Evolutionary conservation across 2,113 vertebrate species (phyloP), one percentile per base, ranked within the genome.

Genomic region (Hirundichthys speculiger): DNA sequence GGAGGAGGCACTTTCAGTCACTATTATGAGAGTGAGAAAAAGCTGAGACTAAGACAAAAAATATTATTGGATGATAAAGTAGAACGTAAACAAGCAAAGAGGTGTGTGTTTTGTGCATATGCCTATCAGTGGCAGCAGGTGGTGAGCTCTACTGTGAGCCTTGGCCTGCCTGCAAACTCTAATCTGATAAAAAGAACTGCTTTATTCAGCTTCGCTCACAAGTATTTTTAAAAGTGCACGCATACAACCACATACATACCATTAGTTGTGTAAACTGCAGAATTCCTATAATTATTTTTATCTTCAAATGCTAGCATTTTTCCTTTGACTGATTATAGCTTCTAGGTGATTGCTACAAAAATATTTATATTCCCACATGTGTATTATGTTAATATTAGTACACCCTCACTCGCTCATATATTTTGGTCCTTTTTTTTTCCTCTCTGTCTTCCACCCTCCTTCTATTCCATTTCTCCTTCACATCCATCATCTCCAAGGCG

Each of bases 401-500:
- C 41, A 55, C 40, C 18, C 41, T 20, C n/a, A 7, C 47, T 16
- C 2, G 18, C 38, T 50, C 34, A 24, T 56, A 77, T 63, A n/a
- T 42, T 73, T 73, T 63, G 30, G 4, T 34, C 25, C 58, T 51
- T 66, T 45, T 61, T 45, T 69, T 15, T 18, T 12, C 56, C 51
- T 49, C 27, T 54, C 51, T 11, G 49, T 66, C 49, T 46, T n/a
- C n/a, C n/a, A n/a, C 46, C 55, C 8, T 73, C 42, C 39, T 65
- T 67, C 61, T 39, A 51, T 73, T 69, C n/a, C 22, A 60, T 48
- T 63, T 69, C 54, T 78, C 46, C 34, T 19, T 74, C 69, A 64
- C 80, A 81, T 88, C 72, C 74, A 75, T 83, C 75, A 84, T 83
- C 75, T 81, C 80, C 73, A 81, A 69, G 80, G 79, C 65, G 61